These are phyloP conservation scores for Lepidocolaptes lacrymiger DNA, from an alignment of 2,797 vertebrate genomes.

Conservation along the genomic window DNA sequence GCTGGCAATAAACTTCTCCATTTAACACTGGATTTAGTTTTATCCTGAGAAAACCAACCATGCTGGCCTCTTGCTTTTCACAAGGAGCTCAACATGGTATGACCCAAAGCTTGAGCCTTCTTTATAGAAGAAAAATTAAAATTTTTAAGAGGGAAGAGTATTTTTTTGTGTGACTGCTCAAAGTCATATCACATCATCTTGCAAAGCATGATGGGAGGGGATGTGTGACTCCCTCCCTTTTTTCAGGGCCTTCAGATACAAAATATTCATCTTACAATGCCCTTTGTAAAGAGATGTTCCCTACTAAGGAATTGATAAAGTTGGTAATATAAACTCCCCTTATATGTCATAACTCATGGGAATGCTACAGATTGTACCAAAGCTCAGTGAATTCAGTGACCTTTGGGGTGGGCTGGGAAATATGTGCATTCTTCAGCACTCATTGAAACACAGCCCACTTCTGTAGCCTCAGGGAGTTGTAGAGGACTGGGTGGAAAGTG, in stretches of 20 bases:
- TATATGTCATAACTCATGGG: neutral
- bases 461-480: fast-evolving
- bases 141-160: neutral
- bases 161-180: neutral
- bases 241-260: neutral
- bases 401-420: neutral
- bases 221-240: neutral
- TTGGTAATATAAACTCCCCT: neutral
- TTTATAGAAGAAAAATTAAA: neutral
- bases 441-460: neutral
- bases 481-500: neutral
- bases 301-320: neutral
- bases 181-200: neutral
- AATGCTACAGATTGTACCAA: neutral
- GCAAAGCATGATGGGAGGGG: neutral
- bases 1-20: neutral
- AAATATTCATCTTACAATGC: neutral
- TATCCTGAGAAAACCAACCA: neutral
- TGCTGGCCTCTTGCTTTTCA: neutral
- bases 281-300: neutral
- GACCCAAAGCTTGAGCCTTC: neutral
- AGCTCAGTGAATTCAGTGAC: neutral
- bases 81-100: neutral
- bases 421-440: neutral
- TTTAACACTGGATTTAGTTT: neutral